Base-by-base conservation (phyloP, 1,140 invertebrate species). In the Druon quercuslanigerum region DNA sequence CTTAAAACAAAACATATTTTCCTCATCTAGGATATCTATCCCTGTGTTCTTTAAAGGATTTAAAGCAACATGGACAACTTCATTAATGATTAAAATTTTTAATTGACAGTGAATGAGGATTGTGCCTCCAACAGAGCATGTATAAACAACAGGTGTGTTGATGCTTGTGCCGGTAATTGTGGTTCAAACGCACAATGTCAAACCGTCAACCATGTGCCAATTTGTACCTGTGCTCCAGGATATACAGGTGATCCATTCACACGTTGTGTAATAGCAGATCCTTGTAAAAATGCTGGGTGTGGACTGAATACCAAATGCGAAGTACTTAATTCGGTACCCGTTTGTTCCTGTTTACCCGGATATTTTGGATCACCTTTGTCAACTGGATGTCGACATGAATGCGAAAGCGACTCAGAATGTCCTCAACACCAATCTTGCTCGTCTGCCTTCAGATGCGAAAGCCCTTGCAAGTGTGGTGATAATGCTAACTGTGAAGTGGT, bases 291-390 rank as follows among this genome's bases (percentile, higher is more conserved):
- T 2, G 95, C 93, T 74, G 96, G 96, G 0, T 97, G 96, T 76
- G 96, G 96, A 46, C 79, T 88, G 33, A 96, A 97, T 86, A 96
- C 96, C 2, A 94, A 95, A 72, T 97, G 96, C 87, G 94, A 96
- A 83, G 95, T 96, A 16, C 91, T 94, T 4, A 95, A 95, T 82
- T 93, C 94, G 56, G 93, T 95, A 33, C 95, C 96, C 7, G 94
- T 95, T 14, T 97, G 96, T 84, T 94, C 93, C 33, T 97, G 96
- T 82, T 83, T 95, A 8, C 94, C 94, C 16, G 95, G 95, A 78
- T 96, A 93, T 84, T 89, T 94, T 85, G 96, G 96, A 9, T 95
- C 94, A 77, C 96, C 96, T 8, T 87, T 97, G 12, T 46, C 40
- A 46, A 87, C 90, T 57, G 96, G 95, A 4, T 97, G 96, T 84